Conservation (phyloP, 2,113 vertebrate genomes). For the Ictalurus furcatus region DNA sequence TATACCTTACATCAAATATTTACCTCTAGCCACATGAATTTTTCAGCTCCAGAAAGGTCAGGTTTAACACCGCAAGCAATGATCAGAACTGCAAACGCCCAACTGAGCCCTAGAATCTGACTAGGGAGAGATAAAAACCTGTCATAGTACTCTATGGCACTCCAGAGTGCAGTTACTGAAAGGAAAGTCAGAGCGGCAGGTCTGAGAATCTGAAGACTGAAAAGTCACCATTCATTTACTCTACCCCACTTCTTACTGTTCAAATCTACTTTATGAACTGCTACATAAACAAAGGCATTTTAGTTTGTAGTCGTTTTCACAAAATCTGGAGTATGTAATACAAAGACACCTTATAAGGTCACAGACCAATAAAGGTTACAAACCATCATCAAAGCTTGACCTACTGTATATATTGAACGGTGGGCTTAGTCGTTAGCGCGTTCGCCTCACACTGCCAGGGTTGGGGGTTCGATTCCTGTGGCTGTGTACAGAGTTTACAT, state of each 20-base stretch:
- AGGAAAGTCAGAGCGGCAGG: neutral
- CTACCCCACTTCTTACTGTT: neutral
- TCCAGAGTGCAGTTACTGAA: neutral
- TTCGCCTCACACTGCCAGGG: too few species aligned
- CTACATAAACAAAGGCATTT: neutral
- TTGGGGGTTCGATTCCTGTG: too few species aligned
- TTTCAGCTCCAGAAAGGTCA: conserved; percentile 51
- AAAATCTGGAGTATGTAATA: neutral
- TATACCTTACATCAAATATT: conserved; percentile 63
- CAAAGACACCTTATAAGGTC: neutral
- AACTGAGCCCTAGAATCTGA: neutral
- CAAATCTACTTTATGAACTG: neutral
- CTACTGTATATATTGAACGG: neutral
- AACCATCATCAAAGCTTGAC: neutral
- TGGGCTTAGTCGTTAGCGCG: too few species aligned
- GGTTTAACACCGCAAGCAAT: conserved; percentile 1
- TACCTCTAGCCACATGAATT: conserved; percentile 50
- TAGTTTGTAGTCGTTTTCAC: neutral
- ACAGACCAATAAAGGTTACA: neutral
- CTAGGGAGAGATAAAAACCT: neutral
- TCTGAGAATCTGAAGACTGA: neutral
- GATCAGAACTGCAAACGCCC: neutral
- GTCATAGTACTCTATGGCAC: too few species aligned
- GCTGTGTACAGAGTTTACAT: too few species aligned
- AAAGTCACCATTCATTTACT: neutral